Evolutionary conservation across 2,113 vertebrate genomes (phyloP).

Genomic region (Budorcas taxicolor): DNA sequence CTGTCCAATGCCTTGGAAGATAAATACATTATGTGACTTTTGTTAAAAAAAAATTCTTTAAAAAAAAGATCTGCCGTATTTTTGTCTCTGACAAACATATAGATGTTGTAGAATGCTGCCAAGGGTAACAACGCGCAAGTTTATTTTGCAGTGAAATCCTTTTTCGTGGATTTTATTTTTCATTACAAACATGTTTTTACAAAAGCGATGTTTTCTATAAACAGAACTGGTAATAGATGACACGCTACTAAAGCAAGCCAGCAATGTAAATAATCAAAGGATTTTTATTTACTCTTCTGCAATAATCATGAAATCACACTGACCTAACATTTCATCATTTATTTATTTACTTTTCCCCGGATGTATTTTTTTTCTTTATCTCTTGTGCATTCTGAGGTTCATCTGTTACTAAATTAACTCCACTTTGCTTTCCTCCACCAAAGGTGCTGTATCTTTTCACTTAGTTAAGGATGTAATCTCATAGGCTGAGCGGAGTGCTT

Average conservation of each 20-base stretch:
- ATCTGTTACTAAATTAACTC: neutral
- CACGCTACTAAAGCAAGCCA: conserved; percentile 50
- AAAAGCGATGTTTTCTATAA: conserved; percentile 70
- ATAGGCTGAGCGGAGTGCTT: neutral
- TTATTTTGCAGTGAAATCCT: conserved; percentile 70
- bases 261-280: conserved; percentile 74
- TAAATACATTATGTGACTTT: conserved; percentile 26
- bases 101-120: conserved; percentile 7
- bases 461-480: neutral
- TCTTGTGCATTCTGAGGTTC: neutral
- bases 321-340: conserved; percentile 63
- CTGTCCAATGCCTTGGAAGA: conserved; percentile 41
- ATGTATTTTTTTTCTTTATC: conserved; percentile 38
- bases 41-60: neutral
- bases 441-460: neutral
- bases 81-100: neutral
- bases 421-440: neutral
- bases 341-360: conserved; percentile 67
- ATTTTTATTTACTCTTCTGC: conserved; percentile 67
- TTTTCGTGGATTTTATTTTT: conserved; percentile 69
- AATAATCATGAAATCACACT: conserved; percentile 70
- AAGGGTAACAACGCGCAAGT: conserved; percentile 20
- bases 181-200: conserved; percentile 70
- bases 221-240: conserved; percentile 73
- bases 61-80: neutral